These are phyloP conservation scores for Cromileptes altivelis DNA, from an alignment of 2,113 vertebrate species.

Conservation along the genomic window DNA sequence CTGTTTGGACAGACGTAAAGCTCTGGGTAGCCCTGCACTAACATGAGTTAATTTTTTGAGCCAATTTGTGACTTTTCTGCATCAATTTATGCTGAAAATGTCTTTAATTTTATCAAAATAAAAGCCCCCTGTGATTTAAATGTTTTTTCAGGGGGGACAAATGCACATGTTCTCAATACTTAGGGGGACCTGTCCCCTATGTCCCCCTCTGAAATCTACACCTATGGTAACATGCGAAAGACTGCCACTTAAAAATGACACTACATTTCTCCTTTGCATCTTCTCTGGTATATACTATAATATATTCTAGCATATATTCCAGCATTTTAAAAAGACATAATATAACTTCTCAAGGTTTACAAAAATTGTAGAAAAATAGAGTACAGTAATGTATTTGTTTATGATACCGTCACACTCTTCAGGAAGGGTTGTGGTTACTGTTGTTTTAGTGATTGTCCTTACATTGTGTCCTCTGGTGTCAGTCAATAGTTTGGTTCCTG, in stretches of 20 bases:
- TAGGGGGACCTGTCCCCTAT: no score
- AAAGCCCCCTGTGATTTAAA: no score
- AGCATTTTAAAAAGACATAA: neutral
- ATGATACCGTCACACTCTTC: neutral
- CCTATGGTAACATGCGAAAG: neutral
- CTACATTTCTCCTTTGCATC: neutral
- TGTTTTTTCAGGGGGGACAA: no score
- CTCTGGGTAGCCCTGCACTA: no score
- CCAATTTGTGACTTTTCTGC: no score
- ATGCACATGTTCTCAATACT: no score
- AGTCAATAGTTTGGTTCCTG: conserved; percentile 68
- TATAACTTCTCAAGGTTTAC: neutral
- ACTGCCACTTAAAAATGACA: neutral
- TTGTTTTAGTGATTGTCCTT: conserved; percentile 58
- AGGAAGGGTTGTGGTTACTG: conserved; percentile 1
- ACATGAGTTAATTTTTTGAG: no score
- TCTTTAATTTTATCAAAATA: no score
- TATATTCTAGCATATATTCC: neutral
- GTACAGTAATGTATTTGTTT: neutral
- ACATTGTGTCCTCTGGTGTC: conserved; percentile 72
- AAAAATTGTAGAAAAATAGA: neutral
- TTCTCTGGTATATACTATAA: neutral
- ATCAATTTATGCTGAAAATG: no score
- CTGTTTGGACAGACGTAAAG: no score
- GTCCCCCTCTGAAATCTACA: no score